Evolutionary conservation across 2,113 vertebrate genomes (phyloP).

Genomic region (Candoia aspera): DNA sequence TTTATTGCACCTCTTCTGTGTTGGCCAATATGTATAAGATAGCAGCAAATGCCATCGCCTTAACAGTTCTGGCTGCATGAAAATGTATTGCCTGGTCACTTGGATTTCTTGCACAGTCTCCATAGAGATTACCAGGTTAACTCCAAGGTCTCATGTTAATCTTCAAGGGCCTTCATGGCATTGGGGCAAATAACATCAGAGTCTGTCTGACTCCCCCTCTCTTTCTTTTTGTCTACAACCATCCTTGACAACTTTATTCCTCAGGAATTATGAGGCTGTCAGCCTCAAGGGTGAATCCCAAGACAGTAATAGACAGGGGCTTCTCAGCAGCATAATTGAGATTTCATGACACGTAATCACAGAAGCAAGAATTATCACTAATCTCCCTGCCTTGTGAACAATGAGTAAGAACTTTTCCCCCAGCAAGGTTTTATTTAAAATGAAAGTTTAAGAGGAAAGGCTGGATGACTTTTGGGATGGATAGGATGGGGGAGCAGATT

Average conservation of each 20-base stretch:
- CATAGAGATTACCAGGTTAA: constrained; percentile 44
- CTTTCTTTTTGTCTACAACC: constrained; percentile 53
- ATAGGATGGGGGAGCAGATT: no score
- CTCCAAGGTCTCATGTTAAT: constrained; percentile 65
- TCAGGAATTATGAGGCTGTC: constrained; percentile 69
- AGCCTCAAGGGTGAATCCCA: constrained; percentile 64
- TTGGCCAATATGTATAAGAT: background rate
- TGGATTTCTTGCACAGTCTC: constrained; percentile 41
- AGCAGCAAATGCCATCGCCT: constrained; percentile 2
- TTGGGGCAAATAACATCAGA: constrained; percentile 59
- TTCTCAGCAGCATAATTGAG: constrained; percentile 52
- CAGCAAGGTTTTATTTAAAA: constrained; percentile 10
- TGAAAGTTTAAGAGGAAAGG: background rate
- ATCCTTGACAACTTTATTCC: constrained; percentile 64
- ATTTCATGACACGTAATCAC: constrained; percentile 65
- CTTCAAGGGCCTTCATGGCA: constrained; percentile 60
- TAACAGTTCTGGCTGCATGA: constrained; percentile 18
- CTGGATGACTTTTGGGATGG: no score
- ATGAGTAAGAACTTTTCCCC: constrained; percentile 37
- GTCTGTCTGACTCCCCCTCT: constrained; percentile 48
- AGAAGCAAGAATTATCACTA: constrained; percentile 63
- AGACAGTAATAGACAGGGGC: constrained; percentile 55
- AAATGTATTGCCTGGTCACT: constrained; percentile 34
- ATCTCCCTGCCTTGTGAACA: constrained; percentile 55
- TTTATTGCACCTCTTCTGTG: background rate